A percentile compares a stretch with the other conserved stretches of the same genome.
These are phyloP conservation scores for Megaceryle torquata DNA, from an alignment of 2,113 vertebrate genomes.

Conservation along the genomic window DNA sequence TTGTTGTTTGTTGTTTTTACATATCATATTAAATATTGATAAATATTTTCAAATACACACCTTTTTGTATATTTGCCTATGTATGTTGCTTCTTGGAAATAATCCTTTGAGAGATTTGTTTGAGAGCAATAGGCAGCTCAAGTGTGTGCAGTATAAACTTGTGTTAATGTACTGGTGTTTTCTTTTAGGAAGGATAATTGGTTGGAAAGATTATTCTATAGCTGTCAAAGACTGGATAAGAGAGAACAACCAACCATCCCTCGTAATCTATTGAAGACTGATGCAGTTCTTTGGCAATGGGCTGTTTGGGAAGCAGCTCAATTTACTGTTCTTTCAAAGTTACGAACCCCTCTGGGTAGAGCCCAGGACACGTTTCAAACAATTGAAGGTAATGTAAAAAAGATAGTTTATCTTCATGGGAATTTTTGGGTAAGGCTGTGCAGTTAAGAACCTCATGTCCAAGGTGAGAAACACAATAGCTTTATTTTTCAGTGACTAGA, in stretches of 20 bases:
- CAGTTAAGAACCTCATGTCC: not conserved
- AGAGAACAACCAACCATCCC: constrained; percentile 83
- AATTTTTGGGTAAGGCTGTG: not conserved
- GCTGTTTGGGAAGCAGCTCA: constrained; percentile 98
- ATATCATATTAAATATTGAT: not conserved
- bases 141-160: constrained; percentile 39
- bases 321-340: constrained; percentile 95
- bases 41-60: not conserved
- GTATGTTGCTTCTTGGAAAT: not conserved
- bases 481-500: not conserved
- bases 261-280: constrained; percentile 87
- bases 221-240: constrained; percentile 94
- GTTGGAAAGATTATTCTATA: constrained; percentile 95
- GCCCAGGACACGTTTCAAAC: constrained; percentile 99
- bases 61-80: not conserved
- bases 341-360: constrained; percentile 92
- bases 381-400: constrained; percentile 86
- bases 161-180: not conserved
- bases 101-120: not conserved
- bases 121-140: not conserved
- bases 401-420: not conserved
- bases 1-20: not conserved
- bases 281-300: constrained; percentile 98
- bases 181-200: constrained; percentile 92
- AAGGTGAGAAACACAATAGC: not conserved